Conservation (phyloP, 2,113 vertebrate genomes). For the Sardina pilchardus region DNA sequence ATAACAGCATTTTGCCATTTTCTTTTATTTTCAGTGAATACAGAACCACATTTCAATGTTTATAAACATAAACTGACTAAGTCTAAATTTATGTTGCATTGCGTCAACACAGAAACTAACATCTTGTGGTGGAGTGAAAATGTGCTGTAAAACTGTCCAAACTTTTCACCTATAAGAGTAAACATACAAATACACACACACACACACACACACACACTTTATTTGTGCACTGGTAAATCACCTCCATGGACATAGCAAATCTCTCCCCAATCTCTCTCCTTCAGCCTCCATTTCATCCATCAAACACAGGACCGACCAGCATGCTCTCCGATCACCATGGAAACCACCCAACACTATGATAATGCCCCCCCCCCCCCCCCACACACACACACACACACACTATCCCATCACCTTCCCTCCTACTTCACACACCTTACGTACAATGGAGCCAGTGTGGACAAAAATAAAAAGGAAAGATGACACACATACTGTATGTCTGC, state of each 20-base stretch:
- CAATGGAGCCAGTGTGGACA: neutral
- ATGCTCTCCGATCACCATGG: neutral
- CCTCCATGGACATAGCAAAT: neutral
- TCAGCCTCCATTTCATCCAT: neutral
- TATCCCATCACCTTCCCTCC: neutral
- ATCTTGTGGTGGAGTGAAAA: no score
- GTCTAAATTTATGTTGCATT: no score
- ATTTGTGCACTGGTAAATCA: neutral
- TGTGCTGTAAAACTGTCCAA: no score
- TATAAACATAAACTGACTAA: no score
- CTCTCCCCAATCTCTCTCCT: no score
- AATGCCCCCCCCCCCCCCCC: neutral
- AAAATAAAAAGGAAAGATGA: neutral
- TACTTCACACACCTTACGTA: neutral
- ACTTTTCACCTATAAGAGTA: no score
- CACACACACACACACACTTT: slow-evolving; percentile 10
- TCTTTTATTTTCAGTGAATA: no score
- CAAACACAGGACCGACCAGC: neutral
- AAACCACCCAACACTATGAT: neutral
- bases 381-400: no score
- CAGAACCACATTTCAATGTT: no score
- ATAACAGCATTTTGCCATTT: no score
- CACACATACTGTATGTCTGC: neutral
- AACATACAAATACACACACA: neutral
- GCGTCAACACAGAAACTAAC: no score